Percentiles rank a stretch among this genome's conserved stretches.
Evolutionary conservation across 2,113 vertebrate species (phyloP).

Genomic region (Cryptotis parvus): DNA sequence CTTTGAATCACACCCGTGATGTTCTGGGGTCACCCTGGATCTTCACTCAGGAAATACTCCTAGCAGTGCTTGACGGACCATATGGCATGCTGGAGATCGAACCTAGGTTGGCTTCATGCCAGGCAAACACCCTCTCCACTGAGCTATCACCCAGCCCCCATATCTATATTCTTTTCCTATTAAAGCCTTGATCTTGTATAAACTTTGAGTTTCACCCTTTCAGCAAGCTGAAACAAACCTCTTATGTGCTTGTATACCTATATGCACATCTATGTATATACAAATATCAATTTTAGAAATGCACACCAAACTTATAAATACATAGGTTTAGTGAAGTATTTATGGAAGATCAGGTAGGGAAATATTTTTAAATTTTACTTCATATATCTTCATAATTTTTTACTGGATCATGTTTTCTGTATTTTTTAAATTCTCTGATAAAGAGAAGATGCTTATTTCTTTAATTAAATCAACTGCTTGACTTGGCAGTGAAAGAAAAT

Average conservation of each 20-base stretch:
- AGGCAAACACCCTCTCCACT: too few species aligned
- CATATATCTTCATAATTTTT: background rate
- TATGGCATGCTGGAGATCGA: too few species aligned
- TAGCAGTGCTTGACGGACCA: too few species aligned
- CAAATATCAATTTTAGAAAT: background rate
- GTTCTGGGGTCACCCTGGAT: too few species aligned
- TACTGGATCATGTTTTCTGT: background rate
- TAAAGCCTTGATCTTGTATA: background rate
- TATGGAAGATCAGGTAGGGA: background rate
- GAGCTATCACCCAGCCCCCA: background rate
- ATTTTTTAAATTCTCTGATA: background rate
- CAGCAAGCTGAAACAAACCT: background rate
- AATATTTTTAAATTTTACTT: background rate
- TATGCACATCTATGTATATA: background rate
- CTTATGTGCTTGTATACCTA: background rate
- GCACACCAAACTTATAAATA: background rate
- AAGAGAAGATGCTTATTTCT: constrained; percentile 38
- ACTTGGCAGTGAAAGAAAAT: background rate
- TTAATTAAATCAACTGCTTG: constrained; percentile 36
- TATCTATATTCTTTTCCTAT: constrained; percentile 11
- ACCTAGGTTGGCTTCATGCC: too few species aligned
- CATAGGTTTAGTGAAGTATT: background rate
- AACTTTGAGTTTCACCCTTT: constrained; percentile 9
- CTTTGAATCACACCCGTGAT: too few species aligned
- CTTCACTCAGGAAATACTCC: too few species aligned